Evolutionary conservation across 1,140 invertebrate genomes (phyloP).

Genomic region (Aphis gossypii): DNA sequence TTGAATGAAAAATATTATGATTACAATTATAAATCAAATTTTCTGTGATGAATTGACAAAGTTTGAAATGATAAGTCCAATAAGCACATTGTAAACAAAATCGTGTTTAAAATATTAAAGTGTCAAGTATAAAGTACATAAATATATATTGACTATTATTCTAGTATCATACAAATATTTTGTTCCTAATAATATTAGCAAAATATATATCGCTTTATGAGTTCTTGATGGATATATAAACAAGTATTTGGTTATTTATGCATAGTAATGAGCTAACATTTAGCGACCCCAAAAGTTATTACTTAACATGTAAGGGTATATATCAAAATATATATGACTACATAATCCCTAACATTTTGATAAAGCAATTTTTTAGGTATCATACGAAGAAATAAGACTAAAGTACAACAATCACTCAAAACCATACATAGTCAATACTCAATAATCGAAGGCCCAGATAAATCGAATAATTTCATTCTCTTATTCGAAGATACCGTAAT

Average conservation of each 20-base stretch:
- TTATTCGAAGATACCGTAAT: too few species aligned
- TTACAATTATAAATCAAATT: background rate
- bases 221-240: background rate
- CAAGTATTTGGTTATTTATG: background rate
- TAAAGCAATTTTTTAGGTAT: background rate
- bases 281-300: background rate
- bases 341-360: background rate
- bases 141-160: background rate
- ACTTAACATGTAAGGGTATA: background rate
- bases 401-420: background rate
- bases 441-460: background rate
- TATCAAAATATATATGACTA: background rate
- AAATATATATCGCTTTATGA: background rate
- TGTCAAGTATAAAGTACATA: background rate
- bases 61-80: background rate
- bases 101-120: background rate
- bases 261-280: background rate
- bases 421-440: background rate
- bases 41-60: background rate
- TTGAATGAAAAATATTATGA: background rate
- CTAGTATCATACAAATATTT: background rate
- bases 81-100: background rate
- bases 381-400: background rate
- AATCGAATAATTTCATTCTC: background rate
- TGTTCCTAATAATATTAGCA: background rate